Conservation (phyloP, 2,113 vertebrate species). For the Emydocephalus ijimae region DNA sequence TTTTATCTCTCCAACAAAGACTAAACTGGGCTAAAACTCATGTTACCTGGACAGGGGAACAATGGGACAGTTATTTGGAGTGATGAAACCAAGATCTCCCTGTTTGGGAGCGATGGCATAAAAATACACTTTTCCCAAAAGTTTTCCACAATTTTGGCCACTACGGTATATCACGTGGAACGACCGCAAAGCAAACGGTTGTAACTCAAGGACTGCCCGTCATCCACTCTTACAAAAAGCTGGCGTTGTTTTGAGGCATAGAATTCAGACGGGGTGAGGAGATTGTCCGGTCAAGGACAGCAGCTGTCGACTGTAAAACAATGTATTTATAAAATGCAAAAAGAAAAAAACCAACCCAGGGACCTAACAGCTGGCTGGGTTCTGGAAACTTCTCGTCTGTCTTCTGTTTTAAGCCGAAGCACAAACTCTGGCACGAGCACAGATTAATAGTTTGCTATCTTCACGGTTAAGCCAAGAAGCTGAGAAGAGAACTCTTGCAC, state of each 20-base stretch:
- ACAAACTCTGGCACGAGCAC: background rate
- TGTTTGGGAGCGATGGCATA: too few species aligned
- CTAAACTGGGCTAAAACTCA: too few species aligned
- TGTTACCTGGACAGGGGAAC: too few species aligned
- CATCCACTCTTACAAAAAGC: background rate
- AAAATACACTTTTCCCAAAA: too few species aligned
- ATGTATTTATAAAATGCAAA: background rate
- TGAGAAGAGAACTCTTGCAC: background rate
- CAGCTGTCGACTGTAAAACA: background rate
- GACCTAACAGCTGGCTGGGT: background rate
- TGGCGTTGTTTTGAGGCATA: background rate
- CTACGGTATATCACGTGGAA: too few species aligned
- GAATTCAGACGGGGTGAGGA: rapidly evolving
- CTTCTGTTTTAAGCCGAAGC: background rate
- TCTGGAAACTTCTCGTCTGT: background rate
- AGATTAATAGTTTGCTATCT: background rate
- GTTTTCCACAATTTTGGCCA: too few species aligned
- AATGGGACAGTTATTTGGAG: too few species aligned
- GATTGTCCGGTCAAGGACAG: background rate
- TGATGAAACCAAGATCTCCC: too few species aligned
- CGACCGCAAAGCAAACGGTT: background rate
- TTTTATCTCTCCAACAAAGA: too few species aligned
- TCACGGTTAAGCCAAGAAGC: background rate
- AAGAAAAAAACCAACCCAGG: background rate
- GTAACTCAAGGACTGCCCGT: background rate